A percentile compares a stretch with the other conserved stretches of the same genome.
phyloP scores from a whole-genome alignment of 2,888 invertebrate species.

The Phyto melanocephala region DNA sequence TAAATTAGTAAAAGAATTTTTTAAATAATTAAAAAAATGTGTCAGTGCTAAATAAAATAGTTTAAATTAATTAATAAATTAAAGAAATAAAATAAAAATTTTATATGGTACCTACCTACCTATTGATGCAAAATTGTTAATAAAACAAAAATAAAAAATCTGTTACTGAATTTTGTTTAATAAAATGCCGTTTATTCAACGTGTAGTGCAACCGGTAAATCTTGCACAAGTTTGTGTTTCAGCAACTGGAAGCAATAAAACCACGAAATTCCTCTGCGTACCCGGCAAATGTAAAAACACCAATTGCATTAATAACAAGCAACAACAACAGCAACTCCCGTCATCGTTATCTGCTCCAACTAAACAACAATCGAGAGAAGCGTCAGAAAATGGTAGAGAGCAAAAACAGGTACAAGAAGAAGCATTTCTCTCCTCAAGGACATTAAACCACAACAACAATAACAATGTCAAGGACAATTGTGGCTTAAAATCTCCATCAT shows the following conservation, averaged over 20 bases:
- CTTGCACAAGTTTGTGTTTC: constrained; percentile 81
- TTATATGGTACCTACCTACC: too few species aligned
- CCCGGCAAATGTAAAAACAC: constrained; percentile 75
- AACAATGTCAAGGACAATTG: constrained; percentile 43
- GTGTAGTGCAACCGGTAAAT: constrained; percentile 89
- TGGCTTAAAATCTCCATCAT: constrained; percentile 56
- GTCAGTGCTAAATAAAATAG: not conserved
- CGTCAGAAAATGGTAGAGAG: constrained; percentile 42
- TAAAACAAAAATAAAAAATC: not conserved
- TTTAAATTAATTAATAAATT: constrained; percentile 6
- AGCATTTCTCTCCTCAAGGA: constrained; percentile 27
- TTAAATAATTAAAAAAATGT: too few species aligned
- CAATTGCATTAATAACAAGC: constrained; percentile 74
- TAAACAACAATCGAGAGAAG: constrained; percentile 28
- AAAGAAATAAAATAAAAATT: constrained; percentile 14
- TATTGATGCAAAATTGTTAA: constrained; percentile 4
- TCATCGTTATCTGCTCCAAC: constrained; percentile 4
- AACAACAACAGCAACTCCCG: constrained; percentile 51
- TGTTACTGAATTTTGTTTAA: not conserved
- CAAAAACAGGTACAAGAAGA: constrained; percentile 34
- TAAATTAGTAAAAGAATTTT: too few species aligned
- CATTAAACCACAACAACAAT: constrained; percentile 25
- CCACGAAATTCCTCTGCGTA: constrained; percentile 69
- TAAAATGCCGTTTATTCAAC: constrained; percentile 92
- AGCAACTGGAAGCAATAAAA: constrained; percentile 62